These are phyloP conservation scores for Allacma fusca DNA, from an alignment of 2,888 invertebrate species.

Conservation along the genomic window DNA sequence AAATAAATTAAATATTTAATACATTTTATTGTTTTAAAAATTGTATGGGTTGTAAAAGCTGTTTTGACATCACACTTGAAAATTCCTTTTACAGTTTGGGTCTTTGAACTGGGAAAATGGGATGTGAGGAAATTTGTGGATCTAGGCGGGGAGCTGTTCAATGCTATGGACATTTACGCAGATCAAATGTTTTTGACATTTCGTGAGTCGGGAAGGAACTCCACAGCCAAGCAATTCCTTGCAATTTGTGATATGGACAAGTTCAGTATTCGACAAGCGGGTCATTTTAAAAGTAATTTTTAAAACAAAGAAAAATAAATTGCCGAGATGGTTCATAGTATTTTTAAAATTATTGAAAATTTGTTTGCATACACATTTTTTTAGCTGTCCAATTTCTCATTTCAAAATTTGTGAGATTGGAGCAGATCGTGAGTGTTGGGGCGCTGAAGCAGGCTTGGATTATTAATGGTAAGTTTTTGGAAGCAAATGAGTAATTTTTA, in stretches of 20 bases:
- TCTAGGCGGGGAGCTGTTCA: not conserved
- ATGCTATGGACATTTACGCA: not conserved
- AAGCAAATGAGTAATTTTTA: no score
- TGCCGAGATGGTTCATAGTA: not conserved
- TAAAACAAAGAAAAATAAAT: not conserved
- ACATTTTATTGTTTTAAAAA: no score
- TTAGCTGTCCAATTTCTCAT: no score
- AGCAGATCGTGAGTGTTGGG: not conserved
- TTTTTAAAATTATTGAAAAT: not conserved
- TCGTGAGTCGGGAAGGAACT: not conserved
- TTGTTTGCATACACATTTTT: not conserved
- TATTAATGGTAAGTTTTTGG: no score
- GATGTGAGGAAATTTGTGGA: not conserved
- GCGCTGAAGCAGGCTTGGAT: not conserved
- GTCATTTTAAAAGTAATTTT: not conserved
- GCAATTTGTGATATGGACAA: not conserved
- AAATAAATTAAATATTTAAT: no score
- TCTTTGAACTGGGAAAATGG: conserved; percentile 1
- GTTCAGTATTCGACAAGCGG: not conserved
- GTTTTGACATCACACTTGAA: no score
- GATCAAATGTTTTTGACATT: not conserved
- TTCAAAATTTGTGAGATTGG: no score
- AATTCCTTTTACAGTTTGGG: not conserved
- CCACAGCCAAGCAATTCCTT: not conserved
- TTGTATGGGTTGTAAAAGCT: no score